Conservation (phyloP, 1,140 invertebrate species). For the Matsumurasca onukii region DNA sequence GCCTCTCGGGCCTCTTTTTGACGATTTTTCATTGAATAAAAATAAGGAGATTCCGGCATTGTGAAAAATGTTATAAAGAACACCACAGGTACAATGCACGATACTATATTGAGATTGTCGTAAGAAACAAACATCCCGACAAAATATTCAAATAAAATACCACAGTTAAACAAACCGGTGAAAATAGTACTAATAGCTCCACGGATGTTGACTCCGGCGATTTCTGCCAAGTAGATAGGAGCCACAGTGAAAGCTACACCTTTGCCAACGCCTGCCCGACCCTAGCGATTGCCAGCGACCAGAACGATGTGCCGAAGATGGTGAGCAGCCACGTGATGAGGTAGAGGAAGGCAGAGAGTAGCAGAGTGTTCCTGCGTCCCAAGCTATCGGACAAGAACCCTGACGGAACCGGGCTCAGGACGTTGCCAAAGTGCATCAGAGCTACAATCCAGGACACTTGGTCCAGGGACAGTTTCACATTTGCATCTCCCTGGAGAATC, state of each 20-base stretch:
- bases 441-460: conserved; percentile 39
- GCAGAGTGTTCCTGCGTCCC: conserved; percentile 70
- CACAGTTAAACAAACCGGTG: conserved; percentile 73
- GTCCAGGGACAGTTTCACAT: conserved; percentile 24
- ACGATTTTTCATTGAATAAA: conserved; percentile 59
- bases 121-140: conserved; percentile 75
- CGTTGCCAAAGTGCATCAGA: conserved; percentile 41
- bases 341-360: conserved; percentile 56
- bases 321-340: neutral
- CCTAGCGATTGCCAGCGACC: neutral
- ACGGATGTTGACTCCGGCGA: conserved; percentile 50
- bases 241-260: conserved; percentile 73
- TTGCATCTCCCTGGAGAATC: conserved; percentile 27
- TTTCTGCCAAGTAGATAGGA: conserved; percentile 86
- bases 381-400: conserved; percentile 66
- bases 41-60: conserved; percentile 83
- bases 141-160: conserved; percentile 69
- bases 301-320: neutral
- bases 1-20: conserved; percentile 61
- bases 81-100: conserved; percentile 58
- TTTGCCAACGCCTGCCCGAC: conserved; percentile 53
- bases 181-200: conserved; percentile 67
- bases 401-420: conserved; percentile 39
- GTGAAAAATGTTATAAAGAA: conserved; percentile 67
- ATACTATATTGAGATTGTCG: conserved; percentile 61